Conservation (phyloP, 2,888 invertebrate species). For the Cristatella mucedo region DNA sequence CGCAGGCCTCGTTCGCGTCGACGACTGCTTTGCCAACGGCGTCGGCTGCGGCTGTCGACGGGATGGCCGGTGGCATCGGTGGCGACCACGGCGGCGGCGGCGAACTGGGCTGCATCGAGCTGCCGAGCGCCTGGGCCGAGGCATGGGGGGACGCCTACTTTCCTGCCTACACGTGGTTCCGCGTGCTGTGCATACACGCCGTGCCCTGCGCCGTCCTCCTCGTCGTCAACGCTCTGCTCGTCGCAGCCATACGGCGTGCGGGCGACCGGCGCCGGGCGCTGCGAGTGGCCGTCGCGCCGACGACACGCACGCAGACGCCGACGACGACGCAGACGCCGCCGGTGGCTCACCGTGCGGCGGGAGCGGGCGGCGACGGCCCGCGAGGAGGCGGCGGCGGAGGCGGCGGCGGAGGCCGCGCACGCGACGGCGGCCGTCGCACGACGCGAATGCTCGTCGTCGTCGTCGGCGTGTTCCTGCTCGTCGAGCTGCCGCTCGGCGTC, state of each 20-base stretch:
- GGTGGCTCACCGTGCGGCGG: too few species aligned
- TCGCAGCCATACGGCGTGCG: slow-evolving; percentile 67
- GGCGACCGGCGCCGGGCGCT: slow-evolving; percentile 60
- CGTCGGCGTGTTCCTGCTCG: slow-evolving; percentile 41
- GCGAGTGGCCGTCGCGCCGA: too few species aligned
- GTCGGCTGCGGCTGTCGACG: too few species aligned
- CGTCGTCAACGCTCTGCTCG: slow-evolving; percentile 68
- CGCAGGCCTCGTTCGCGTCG: slow-evolving; percentile 27
- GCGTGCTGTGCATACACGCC: slow-evolving; percentile 77
- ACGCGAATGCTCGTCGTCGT: slow-evolving; percentile 40
- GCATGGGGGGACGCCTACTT: slow-evolving; percentile 54
- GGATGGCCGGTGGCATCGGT: not conserved
- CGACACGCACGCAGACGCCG: too few species aligned
- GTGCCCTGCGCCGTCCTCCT: slow-evolving; percentile 75
- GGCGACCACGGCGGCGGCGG: too few species aligned
- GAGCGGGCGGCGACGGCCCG: too few species aligned
- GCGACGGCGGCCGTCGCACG: slow-evolving; percentile 14
- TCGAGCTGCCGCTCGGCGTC: slow-evolving; percentile 40
- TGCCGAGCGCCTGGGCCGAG: slow-evolving; percentile 15
- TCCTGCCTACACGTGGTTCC: slow-evolving; percentile 55
- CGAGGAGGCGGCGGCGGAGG: not conserved
- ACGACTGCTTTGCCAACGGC: not conserved
- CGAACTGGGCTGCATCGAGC: slow-evolving; percentile 11
- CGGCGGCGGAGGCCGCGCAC: not conserved
- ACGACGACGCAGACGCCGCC: not conserved